Conservation (phyloP, 2,797 vertebrate species). For the Melanotaenia trifasciata region DNA sequence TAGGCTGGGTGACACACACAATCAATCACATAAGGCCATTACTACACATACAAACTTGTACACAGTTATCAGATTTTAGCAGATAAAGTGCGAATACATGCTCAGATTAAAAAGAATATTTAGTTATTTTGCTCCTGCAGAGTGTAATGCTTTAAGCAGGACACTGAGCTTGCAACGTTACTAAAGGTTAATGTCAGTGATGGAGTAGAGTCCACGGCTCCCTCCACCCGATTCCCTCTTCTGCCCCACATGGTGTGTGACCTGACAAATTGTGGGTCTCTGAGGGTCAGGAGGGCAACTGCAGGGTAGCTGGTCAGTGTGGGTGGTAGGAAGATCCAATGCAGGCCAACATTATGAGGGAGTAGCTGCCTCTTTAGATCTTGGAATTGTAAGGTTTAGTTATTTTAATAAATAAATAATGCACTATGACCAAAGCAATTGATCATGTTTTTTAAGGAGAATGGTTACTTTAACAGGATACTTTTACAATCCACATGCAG, state of each 20-base stretch:
- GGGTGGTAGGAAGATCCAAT: slow-evolving; percentile 49
- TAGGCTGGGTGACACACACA: slow-evolving; percentile 20
- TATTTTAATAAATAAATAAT: too few relatives aligned
- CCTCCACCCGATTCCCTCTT: slow-evolving; percentile 4
- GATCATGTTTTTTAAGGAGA: too few relatives aligned
- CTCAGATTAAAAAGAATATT: background rate
- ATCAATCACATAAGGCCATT: background rate
- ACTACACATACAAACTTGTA: background rate
- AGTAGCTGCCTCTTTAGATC: background rate
- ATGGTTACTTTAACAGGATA: too few relatives aligned
- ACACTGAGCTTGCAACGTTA: background rate
- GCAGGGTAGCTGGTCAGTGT: slow-evolving; percentile 44
- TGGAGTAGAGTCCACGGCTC: slow-evolving; percentile 37
- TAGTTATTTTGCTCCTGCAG: background rate
- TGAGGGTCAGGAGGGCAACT: slow-evolving; percentile 54
- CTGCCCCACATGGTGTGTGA: slow-evolving; percentile 62
- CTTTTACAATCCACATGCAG: too few relatives aligned
- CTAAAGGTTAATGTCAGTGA: slow-evolving; percentile 49
- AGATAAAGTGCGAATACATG: slow-evolving; percentile 2
- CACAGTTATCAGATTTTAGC: background rate
- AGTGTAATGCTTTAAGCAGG: background rate
- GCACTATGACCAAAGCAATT: too few relatives aligned
- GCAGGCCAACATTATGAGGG: background rate
- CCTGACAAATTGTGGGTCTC: slow-evolving; percentile 68
- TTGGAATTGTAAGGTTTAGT: too few relatives aligned